Conservation (phyloP, 30 jellyfish, hydroid and myxozoan genomes). For the Morbakka virulenta region DNA sequence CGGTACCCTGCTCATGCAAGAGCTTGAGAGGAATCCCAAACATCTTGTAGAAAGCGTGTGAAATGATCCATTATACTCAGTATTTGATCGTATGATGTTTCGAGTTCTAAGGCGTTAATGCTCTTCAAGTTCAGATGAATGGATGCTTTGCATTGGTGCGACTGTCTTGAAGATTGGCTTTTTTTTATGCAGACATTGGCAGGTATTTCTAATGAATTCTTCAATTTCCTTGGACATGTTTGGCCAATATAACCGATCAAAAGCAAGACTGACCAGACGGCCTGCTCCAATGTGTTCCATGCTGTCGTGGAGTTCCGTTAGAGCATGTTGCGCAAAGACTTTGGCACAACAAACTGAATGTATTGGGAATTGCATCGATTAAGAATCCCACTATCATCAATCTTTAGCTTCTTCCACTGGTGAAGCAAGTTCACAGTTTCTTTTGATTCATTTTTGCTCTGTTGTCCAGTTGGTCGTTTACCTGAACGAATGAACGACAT, state of each 20-base stretch:
- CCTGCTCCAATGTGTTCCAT: constrained; percentile 57
- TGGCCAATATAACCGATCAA: constrained; percentile 46
- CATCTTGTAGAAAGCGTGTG: constrained; percentile 4
- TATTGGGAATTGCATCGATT: too few relatives aligned
- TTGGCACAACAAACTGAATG: too few relatives aligned
- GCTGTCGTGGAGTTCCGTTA: constrained; percentile 27
- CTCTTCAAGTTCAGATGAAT: constrained; percentile 8
- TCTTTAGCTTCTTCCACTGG: too few relatives aligned
- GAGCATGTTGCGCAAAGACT: too few relatives aligned
- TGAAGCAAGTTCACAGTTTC: too few relatives aligned
- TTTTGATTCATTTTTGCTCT: too few relatives aligned
- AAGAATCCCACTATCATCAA: too few relatives aligned
- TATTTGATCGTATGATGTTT: constrained; percentile 10
- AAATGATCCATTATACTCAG: constrained; percentile 21
- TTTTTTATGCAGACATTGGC: constrained; percentile 24
- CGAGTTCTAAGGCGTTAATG: constrained; percentile 27
- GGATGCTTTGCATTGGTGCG: constrained; percentile 55
- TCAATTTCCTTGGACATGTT: constrained; percentile 31
- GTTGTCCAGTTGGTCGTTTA: too few relatives aligned
- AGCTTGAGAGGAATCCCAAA: too few relatives aligned
- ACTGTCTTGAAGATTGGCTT: constrained; percentile 20
- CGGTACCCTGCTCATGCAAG: too few relatives aligned
- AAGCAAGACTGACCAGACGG: constrained; percentile 7
- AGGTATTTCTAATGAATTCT: not conserved
- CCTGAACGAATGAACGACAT: too few relatives aligned